Evolutionary conservation across 2,113 vertebrate genomes (phyloP).

Genomic region (Dinomys branickii): DNA sequence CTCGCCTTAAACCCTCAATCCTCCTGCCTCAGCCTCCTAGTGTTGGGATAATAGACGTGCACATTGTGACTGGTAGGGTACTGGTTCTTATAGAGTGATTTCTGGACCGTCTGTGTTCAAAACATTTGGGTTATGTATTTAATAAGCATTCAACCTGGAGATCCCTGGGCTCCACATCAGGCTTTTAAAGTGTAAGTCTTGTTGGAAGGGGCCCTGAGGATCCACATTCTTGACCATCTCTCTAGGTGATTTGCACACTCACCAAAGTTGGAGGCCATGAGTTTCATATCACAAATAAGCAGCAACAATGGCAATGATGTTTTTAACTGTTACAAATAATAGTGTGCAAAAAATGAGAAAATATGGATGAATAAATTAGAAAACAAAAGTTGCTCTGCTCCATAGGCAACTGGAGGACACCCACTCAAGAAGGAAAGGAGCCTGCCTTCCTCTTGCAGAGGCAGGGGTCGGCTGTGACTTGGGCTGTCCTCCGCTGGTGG

Average conservation of each 20-base stretch:
- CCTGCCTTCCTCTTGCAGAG: neutral
- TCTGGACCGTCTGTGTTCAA: neutral
- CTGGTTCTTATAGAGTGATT: neutral
- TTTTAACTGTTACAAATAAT: conserved; percentile 29
- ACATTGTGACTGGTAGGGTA: too few species aligned
- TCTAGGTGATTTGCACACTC: neutral
- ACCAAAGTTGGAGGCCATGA: neutral
- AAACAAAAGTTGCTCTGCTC: neutral
- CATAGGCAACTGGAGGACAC: neutral
- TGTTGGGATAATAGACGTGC: neutral
- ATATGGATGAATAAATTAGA: neutral
- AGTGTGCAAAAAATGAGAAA: neutral
- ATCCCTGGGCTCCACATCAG: neutral
- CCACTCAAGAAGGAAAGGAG: neutral
- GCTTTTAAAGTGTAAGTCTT: neutral
- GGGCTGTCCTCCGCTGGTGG: conserved; percentile 41
- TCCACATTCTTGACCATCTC: neutral
- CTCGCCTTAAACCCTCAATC: neutral
- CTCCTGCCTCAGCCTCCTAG: neutral
- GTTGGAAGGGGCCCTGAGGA: too few species aligned
- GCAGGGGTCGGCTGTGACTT: neutral
- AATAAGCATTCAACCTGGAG: neutral
- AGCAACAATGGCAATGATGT: neutral
- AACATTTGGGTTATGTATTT: neutral
- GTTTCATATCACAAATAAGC: neutral